phyloP scores from a whole-genome alignment of 2,888 invertebrate genomes.

The Chymomyza procnemis region DNA sequence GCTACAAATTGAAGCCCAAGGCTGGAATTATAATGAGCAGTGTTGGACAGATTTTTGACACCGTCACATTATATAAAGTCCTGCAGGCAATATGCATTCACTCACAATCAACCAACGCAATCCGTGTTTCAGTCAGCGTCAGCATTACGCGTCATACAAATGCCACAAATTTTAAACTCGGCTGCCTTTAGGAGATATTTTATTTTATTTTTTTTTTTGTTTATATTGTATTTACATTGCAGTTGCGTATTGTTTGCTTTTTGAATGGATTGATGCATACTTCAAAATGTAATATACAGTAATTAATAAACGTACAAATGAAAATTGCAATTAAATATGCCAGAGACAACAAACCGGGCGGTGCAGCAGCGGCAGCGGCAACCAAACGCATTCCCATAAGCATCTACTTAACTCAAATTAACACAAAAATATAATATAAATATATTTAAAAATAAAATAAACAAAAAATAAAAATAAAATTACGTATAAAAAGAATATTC shows the following conservation, averaged over 20 bases:
- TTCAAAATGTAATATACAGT: neutral
- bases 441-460: neutral
- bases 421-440: neutral
- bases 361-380: neutral
- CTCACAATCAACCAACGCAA: neutral
- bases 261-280: neutral
- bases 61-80: constrained; percentile 13
- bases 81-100: neutral
- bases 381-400: neutral
- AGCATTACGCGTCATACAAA: neutral
- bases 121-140: neutral
- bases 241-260: neutral
- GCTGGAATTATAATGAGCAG: neutral
- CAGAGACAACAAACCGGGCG: constrained; percentile 14
- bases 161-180: neutral
- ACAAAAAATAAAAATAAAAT: neutral
- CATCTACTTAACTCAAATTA: neutral
- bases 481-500: constrained; percentile 12
- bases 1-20: neutral
- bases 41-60: neutral
- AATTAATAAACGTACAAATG: constrained; percentile 43
- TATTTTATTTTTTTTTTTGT: constrained; percentile 8
- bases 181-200: neutral
- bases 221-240: neutral
- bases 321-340: constrained; percentile 49